These are phyloP conservation scores for Proteles cristata DNA, from an alignment of 2,113 vertebrate species.

Conservation along the genomic window DNA sequence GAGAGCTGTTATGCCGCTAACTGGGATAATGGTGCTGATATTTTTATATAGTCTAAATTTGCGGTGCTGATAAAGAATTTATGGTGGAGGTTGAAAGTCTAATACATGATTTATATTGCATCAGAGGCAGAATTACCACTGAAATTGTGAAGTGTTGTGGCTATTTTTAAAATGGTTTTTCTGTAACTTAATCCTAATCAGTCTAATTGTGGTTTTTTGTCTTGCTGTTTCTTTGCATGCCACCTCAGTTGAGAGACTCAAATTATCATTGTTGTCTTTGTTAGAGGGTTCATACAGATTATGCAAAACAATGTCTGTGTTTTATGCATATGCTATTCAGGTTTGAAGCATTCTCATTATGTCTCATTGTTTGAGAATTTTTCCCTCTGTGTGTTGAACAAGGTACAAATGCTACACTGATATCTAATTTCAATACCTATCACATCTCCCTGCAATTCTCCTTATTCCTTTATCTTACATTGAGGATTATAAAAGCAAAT, in stretches of 20 bases:
- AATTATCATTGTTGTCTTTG: not conserved
- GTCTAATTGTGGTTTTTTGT: not conserved
- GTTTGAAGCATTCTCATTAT: not conserved
- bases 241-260: not conserved
- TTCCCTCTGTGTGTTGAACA: not conserved
- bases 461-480: not conserved
- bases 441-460: not conserved
- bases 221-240: not conserved
- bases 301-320: not conserved
- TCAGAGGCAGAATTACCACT: not conserved
- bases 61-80: not conserved
- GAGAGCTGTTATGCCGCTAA: not conserved
- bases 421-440: not conserved
- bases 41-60: conserved; percentile 35
- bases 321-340: not conserved
- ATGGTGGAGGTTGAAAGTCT: not conserved
- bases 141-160: not conserved
- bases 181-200: not conserved
- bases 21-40: not conserved
- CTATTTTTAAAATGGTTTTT: not conserved
- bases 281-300: not conserved
- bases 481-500: conserved; percentile 12
- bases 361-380: not conserved
- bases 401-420: not conserved
- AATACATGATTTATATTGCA: not conserved